Evolutionary conservation across 2,797 vertebrate species (phyloP), one percentile per base, ranked within the genome.

Genomic region (Hemibagrus guttatus): DNA sequence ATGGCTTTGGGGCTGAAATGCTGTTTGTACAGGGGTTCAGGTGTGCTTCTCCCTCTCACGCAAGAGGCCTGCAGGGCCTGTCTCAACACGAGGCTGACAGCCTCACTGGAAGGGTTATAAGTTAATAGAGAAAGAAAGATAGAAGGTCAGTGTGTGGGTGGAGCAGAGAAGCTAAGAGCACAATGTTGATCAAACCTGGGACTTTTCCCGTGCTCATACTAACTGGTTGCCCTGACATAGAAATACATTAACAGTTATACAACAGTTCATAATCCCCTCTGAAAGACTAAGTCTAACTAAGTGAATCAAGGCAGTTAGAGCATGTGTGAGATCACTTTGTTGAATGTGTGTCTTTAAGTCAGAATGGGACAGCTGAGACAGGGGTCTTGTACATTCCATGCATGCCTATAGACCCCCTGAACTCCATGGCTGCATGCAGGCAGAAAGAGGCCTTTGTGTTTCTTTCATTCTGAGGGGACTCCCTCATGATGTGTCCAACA

Each of bases 351-450:
- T 75, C 64, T 69, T 78, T 78, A 56, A 64, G 49, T 84, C 54
- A 52, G 69, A 76, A 81, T 52, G 23, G 64, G 93, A 95, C 95
- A 96, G 95, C 95, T 95, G 95, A 95, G 92, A 88, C 69, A 54
- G 90, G 89, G 83, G 92, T 93, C 92, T 90, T 54, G 79, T 93
- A 91, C 95, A 95, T 96, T 95, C 94, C 89, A 92, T 88, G 90
- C 92, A 94, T 95, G 93, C 92, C 90, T 93, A 91, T 91, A 92
- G 90, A 85, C 85, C 87, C 92, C 90, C 87, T 90, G 89, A 87
- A 90, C 81, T 89, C 74, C 76, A 89, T 90, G 90, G 61, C 91
- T 90, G 91, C 87, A 84, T 74, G 92, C 90, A 84, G 76, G 92
- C 91, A 93, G 90, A 93, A 85, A 89, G 84, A 63, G 88, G 75